Evolutionary conservation across 2,113 vertebrate genomes (phyloP).

Genomic region (Cyprinodon brontotheroides): DNA sequence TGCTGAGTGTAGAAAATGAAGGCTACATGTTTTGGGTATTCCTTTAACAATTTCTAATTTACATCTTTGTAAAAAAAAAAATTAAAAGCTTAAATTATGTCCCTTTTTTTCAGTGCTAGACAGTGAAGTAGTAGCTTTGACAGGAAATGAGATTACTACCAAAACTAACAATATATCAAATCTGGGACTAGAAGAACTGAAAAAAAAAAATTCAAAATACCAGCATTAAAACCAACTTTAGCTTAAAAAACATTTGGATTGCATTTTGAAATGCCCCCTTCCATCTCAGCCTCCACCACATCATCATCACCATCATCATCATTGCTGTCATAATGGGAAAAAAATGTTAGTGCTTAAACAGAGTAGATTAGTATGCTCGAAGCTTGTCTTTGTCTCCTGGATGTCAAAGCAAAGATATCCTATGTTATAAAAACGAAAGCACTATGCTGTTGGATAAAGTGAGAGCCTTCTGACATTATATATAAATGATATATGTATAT

Average conservation of each 20-base stretch:
- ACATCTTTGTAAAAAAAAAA: slow-evolving; percentile 15
- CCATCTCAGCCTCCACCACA: slow-evolving; percentile 47
- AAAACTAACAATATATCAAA: slow-evolving; percentile 32
- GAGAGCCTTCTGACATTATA: slow-evolving; percentile 84
- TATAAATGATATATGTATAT: slow-evolving; percentile 85
- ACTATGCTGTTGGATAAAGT: slow-evolving; percentile 87
- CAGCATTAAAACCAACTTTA: slow-evolving; percentile 56
- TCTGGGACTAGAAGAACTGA: slow-evolving; percentile 2
- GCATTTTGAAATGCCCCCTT: slow-evolving; percentile 61
- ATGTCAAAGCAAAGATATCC: slow-evolving; percentile 80
- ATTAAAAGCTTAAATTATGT: slow-evolving; percentile 11
- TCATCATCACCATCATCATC: slow-evolving; percentile 41
- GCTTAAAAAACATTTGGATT: slow-evolving; percentile 50
- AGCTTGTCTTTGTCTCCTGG: slow-evolving; percentile 80
- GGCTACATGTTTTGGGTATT: too few relatives aligned
- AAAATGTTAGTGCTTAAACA: slow-evolving; percentile 80
- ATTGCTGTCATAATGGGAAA: slow-evolving; percentile 45
- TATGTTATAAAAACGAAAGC: slow-evolving; percentile 86
- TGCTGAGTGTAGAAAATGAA: too few relatives aligned
- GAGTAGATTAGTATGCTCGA: slow-evolving; percentile 75
- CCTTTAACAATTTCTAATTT: slow-evolving; percentile 19
- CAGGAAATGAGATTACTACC: slow-evolving; percentile 31
- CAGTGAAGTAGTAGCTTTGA: slow-evolving; percentile 32
- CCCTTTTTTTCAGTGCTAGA: slow-evolving; percentile 12
- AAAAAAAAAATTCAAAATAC: slow-evolving; percentile 10